These are phyloP conservation scores for Ochropleura leucogaster DNA, from an alignment of 2,888 invertebrate species.

Conservation along the genomic window DNA sequence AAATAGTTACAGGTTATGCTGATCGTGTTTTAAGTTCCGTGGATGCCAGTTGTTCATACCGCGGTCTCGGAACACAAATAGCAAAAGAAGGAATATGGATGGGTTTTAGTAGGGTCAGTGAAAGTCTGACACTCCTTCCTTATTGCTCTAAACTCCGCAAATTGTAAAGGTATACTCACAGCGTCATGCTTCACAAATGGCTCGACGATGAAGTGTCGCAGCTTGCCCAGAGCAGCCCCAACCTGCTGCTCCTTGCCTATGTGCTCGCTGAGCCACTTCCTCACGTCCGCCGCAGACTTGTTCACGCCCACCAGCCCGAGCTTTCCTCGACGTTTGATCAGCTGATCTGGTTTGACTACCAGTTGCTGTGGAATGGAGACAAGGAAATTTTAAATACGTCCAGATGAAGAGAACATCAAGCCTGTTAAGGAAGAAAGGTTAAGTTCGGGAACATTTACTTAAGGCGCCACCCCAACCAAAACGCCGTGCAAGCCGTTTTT, in stretches of 20 bases:
- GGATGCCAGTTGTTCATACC: no score
- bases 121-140: no score
- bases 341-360: conserved; percentile 99
- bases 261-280: conserved; percentile 96
- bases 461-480: no score
- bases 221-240: conserved; percentile 96
- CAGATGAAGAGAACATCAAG: background rate
- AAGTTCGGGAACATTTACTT: no score
- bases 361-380: conserved; percentile 91
- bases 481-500: no score
- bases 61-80: no score
- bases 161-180: conserved; percentile 88
- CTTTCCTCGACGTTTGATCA: conserved; percentile 99
- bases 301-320: conserved; percentile 99
- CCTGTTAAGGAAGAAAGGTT: no score
- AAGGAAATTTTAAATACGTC: background rate
- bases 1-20: no score
- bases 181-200: conserved; percentile 98
- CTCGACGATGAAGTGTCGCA: conserved; percentile 98
- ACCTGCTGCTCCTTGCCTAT: conserved; percentile 96
- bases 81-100: no score
- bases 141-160: no score
- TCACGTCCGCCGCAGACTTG: conserved; percentile 94
- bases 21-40: no score
- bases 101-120: no score